Percentiles rank a stretch among this genome's conserved stretches.
These are phyloP conservation scores for Elgaria multicarinata DNA, from an alignment of 2,113 vertebrate species.

Conservation along the genomic window DNA sequence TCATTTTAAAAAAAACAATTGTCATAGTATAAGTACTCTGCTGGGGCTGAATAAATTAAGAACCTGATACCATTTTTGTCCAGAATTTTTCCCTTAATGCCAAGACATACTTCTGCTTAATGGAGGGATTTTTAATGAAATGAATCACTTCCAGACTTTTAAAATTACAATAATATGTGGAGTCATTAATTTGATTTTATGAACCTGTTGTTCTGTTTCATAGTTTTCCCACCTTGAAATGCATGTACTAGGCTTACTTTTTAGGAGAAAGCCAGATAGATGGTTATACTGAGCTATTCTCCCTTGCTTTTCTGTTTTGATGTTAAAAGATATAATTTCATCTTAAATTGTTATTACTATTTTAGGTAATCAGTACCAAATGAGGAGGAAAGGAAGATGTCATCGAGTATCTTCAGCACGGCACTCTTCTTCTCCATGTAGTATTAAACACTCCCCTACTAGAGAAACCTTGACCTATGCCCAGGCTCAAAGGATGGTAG, in stretches of 20 bases:
- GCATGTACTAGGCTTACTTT: not conserved
- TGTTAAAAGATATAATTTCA: not conserved
- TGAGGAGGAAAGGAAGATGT: conserved; percentile 96
- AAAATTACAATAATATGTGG: not conserved
- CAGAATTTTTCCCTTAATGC: not conserved
- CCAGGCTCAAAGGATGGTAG: conserved; percentile 97
- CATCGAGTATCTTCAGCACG: conserved; percentile 86
- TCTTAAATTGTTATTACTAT: conserved; percentile 51
- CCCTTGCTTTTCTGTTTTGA: not conserved
- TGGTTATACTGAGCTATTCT: not conserved
- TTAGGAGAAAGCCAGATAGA: not conserved
- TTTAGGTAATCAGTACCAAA: conserved; percentile 82
- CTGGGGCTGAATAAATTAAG: not conserved
- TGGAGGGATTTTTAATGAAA: not conserved
- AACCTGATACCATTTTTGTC: not conserved
- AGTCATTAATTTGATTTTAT: not conserved
- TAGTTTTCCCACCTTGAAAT: not conserved
- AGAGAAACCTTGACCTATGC: conserved; percentile 94
- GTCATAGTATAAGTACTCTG: not conserved
- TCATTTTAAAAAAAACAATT: not conserved
- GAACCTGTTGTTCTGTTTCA: not conserved
- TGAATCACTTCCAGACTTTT: not conserved
- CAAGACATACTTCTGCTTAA: not conserved
- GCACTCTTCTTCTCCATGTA: conserved; percentile 89
- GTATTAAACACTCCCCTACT: conserved; percentile 91